Evolutionary conservation across 2,113 vertebrate genomes (phyloP), one percentile per base, ranked within the genome.

Genomic region (Limanda limanda): DNA sequence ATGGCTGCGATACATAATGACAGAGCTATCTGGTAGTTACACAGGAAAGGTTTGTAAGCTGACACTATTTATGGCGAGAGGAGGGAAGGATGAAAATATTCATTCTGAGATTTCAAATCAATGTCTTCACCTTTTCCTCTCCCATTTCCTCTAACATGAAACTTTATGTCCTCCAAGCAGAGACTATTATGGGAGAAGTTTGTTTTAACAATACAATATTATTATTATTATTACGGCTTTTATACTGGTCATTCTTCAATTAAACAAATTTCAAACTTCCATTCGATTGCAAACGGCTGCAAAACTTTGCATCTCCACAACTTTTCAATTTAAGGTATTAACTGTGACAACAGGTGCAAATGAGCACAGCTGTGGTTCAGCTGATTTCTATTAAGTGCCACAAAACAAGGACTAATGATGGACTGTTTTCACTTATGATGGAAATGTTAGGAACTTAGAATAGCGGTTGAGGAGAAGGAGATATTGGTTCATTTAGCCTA

Each of bases 1-100:
- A 51, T 15, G 15, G 54, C 57, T 45, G 17, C 14, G 81, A 60
- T 54, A 74, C 61, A 86, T 59, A 40, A 71, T 11, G 57, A 67
- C 54, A 75, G 66, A 79, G 59, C 74, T 63, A 42, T 74, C 57
- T 37, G 58, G 57, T 51, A 78, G 54, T 69, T 85, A 83, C 72
- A 57, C 72, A 71, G 73, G 67, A 59, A 67, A 55, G 58, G 18
- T 40, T 40, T 75, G 68, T 35, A 70, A 78, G 63, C 62, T 40
- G 84, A 86, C 40, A 73, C 62, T 20, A 66, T 48, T 86, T 23
- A 59, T 25, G 51, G 51, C 9, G 65, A 71, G 58, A 66, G 60
- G 45, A 70, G 51, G 18, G 15, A 54, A 70, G 25, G 68, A 59
- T 14, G 47, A 76, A 76, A 60, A 71, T 42, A 21, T 71, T 31